phyloP scores from a whole-genome alignment of 2,888 invertebrate species.

The Anthophora plumipes region DNA sequence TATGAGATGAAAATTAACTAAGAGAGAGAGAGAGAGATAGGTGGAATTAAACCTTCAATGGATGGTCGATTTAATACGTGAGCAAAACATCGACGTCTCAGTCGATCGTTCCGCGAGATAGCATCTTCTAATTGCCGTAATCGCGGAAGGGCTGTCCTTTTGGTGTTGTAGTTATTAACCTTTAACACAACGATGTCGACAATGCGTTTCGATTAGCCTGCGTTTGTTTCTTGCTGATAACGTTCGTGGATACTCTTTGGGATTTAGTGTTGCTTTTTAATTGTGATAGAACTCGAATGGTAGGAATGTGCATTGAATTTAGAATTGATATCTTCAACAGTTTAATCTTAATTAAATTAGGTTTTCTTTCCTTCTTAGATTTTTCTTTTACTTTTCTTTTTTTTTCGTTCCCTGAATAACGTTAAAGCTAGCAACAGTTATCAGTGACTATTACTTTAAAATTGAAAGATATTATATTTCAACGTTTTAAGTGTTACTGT shows the following conservation, averaged over 20 bases:
- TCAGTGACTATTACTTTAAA: no score
- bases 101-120: slow-evolving; percentile 41
- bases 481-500: no score
- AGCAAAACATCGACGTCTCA: slow-evolving; percentile 38
- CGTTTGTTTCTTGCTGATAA: slow-evolving; percentile 15
- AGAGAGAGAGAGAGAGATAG: neutral
- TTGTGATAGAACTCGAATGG: no score
- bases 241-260: neutral
- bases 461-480: no score
- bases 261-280: no score
- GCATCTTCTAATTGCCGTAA: slow-evolving; percentile 58
- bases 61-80: slow-evolving; percentile 40
- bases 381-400: no score
- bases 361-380: no score
- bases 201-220: slow-evolving; percentile 42
- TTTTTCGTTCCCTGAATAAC: no score
- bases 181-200: slow-evolving; percentile 39
- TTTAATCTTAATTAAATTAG: no score
- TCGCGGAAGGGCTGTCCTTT: slow-evolving; percentile 36
- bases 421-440: no score
- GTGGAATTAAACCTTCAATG: slow-evolving; percentile 21
- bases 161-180: slow-evolving; percentile 53
- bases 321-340: no score
- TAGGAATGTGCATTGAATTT: no score
- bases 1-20: slow-evolving; percentile 31